Evolutionary conservation across 2,797 vertebrate genomes (phyloP), one percentile per base, ranked within the genome.

Genomic region (Neosilurus hyrtlii): DNA sequence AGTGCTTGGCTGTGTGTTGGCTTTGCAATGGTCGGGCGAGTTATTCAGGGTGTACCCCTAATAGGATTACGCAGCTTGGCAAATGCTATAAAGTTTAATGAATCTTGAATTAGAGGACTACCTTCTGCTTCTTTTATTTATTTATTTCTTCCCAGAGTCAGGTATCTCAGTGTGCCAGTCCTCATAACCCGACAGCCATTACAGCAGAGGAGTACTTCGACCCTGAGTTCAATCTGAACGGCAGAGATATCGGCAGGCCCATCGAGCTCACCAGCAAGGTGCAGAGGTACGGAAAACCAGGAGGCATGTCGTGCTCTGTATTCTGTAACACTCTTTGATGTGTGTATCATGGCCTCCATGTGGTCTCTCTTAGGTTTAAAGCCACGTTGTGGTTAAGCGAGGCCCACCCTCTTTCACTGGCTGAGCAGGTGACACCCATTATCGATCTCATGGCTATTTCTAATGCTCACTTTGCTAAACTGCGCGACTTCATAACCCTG

Each of bases 381-480:
- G 97, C 97, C 0, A 97, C 95, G 0, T 92, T 99, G 83, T 99
- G 97, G 97, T 89, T 99, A 84, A 98, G 97, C 22, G 97, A 99
- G 91, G 92, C 94, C 85, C 97, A 99, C 87, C 97, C 97, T 1
- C 94, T 98, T 70, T 99, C 97, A 0, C 91, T 99, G 93, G 95
- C 95, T 0, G 96, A 98, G 93, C 97, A 98, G 91, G 96, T 98
- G 92, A 97, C 96, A 0, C 97, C 97, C 89, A 98, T 99, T 91
- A 97, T 99, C 15, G 97, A 99, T 93, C 96, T 99, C 84, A 98
- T 99, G 97, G 97, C 97, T 83, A 98, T 99, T 91, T 97, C 96
- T 86, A 98, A 99, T 0, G 96, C 96, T 49, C 97, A 98, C 92
- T 99, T 99, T 59, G 97, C 97, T 89, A 99, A 99, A 80, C 91